phyloP scores from a whole-genome alignment of 2,888 invertebrate genomes.

The Cheilosia soror region DNA sequence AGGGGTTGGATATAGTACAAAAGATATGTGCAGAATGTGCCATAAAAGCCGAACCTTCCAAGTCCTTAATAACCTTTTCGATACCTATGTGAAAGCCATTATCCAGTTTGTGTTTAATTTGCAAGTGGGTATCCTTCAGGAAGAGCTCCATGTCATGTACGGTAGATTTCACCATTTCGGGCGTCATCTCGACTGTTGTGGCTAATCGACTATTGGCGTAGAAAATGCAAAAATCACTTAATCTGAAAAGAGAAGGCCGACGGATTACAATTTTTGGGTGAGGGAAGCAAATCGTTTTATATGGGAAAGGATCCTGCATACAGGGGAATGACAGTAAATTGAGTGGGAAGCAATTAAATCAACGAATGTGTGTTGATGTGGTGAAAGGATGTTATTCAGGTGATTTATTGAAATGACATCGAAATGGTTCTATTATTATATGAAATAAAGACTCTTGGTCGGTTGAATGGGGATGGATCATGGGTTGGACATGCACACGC shows the following conservation, averaged over 20 bases:
- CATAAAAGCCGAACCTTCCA: constrained; percentile 85
- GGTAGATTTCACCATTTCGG: constrained; percentile 85
- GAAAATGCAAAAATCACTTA: constrained; percentile 86
- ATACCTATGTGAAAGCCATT: constrained; percentile 86
- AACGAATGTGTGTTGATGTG: background rate
- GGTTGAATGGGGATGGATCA: no score
- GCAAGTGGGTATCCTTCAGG: constrained; percentile 87
- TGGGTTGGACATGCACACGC: no score
- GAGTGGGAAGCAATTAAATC: constrained; percentile 46
- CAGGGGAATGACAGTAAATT: constrained; percentile 26
- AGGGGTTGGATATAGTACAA: background rate
- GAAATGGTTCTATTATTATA: background rate
- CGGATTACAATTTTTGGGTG: constrained; percentile 24
- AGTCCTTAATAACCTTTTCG: constrained; percentile 86
- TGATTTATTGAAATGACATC: constrained; percentile 4
- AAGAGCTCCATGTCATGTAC: constrained; percentile 87
- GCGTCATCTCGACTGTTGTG: constrained; percentile 85
- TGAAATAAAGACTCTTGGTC: no score
- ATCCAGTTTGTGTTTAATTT: constrained; percentile 86
- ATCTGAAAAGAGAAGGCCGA: constrained; percentile 81
- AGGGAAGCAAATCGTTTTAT: background rate
- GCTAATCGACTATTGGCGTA: constrained; percentile 87
- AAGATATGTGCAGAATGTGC: constrained; percentile 11
- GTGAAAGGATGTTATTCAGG: background rate
- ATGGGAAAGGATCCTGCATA: background rate